These are phyloP conservation scores for Sminthurinus aureus DNA, from an alignment of 2,888 invertebrate species.

Conservation along the genomic window DNA sequence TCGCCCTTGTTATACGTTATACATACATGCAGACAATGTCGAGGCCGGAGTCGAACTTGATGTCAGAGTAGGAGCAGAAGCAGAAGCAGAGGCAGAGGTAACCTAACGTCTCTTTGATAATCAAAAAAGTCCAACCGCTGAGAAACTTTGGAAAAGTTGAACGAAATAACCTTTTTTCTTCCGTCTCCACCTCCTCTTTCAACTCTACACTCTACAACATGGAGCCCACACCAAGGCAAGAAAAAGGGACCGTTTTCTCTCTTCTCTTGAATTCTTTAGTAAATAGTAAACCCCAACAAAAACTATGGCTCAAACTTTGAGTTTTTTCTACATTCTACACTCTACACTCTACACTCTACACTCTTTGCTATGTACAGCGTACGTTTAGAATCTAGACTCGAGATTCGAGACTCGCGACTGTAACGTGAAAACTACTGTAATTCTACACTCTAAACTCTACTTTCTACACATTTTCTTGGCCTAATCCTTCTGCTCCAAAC, in stretches of 20 bases:
- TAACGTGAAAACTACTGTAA: no score
- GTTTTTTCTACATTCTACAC: background rate
- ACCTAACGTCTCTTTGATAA: constrained; percentile 22
- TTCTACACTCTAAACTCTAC: background rate
- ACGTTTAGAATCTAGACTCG: no score
- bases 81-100: background rate
- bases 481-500: background rate
- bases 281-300: background rate
- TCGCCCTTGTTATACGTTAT: background rate
- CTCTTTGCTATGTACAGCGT: no score
- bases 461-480: background rate
- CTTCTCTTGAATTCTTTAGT: background rate
- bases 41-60: no score
- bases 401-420: no score
- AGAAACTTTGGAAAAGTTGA: constrained; percentile 22
- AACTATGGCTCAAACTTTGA: background rate
- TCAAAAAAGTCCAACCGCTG: constrained; percentile 19
- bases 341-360: background rate
- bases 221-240: background rate
- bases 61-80: no score
- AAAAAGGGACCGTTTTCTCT: background rate
- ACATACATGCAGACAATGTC: no score
- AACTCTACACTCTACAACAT: background rate
- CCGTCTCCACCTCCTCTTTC: background rate
- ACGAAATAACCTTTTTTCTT: constrained; percentile 14